Base-by-base conservation (phyloP, 2,888 invertebrate species). In the Apodemia zela region DNA sequence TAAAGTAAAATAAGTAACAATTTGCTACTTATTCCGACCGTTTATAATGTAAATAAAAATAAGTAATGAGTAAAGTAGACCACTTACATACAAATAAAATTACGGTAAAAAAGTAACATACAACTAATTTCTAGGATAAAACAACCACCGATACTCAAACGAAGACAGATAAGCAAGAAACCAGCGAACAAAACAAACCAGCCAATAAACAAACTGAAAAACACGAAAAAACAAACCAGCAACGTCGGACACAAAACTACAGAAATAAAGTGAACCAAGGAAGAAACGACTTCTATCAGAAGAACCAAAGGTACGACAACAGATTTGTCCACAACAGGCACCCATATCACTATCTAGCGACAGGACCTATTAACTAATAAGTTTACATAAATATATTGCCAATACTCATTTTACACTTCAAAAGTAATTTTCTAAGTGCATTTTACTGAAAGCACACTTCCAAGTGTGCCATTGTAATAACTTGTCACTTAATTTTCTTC, bases 291-390 rank as follows among this genome's bases (percentile, higher is more conserved):
- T 87, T 86, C 78, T 90, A 86, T 67, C 80, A 80, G 64, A 84
- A 87, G 59, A 88, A 87, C 66, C 86, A 86, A 67, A 85, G 90
- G 84, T 90, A 89, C 64, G 90, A 90, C 63, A 79, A 73, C 11
- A 69, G 90, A 58, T 89, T 91, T 60, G 85, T 86, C 76, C 85
- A 84, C 2, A 85, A 80, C 65, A 69, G 91, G 63, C 86, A 86
- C 59, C 90, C 90, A 2, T 91, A 89, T 64, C 84, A 85, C 67
- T 92, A 91, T 65, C 71, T 92, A 60, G 89, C 91, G 11, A 89
- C 91, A 0, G 90, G 91, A n/a, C 88, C 92, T 47, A 92, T 92
- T 29, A 92, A 91, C 71, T 92, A 42, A 42, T 42, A 87, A 76
- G 58, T 59, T 54, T 54, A 25, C 21, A 25, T 13, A 54, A 54